Conservation (phyloP, 2,113 vertebrate genomes). For the Proteles cristata region DNA sequence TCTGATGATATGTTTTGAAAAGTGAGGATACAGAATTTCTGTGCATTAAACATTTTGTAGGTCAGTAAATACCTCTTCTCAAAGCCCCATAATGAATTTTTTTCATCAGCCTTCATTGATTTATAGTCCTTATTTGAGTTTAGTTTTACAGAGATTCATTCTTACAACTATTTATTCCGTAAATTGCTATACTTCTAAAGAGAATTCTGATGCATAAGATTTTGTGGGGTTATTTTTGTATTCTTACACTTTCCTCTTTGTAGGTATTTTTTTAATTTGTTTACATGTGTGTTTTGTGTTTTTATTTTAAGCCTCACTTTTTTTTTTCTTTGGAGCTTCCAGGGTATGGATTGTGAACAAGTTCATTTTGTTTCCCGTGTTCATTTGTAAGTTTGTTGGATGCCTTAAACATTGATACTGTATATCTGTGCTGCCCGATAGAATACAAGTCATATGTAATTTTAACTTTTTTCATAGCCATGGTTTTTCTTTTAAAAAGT, state of each 20-base stretch:
- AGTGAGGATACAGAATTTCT: conserved; percentile 45
- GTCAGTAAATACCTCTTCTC: conserved; percentile 50
- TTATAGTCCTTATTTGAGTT: conserved; percentile 45
- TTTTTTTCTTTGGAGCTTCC: conserved; percentile 59
- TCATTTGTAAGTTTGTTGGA: conserved; percentile 66
- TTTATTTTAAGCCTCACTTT: conserved; percentile 38
- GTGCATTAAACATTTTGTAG: conserved; percentile 44
- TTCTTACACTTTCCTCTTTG: conserved; percentile 10
- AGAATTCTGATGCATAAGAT: conserved; percentile 1
- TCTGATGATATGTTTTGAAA: conserved; percentile 34
- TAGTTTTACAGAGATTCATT: conserved; percentile 19
- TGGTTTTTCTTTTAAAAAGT: background rate
- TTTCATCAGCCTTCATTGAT: background rate
- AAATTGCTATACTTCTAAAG: conserved; percentile 48
- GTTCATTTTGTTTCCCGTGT: conserved; percentile 66
- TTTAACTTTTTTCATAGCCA: conserved; percentile 39
- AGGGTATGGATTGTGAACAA: conserved; percentile 62
- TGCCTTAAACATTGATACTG: conserved; percentile 53
- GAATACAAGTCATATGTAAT: conserved; percentile 13
- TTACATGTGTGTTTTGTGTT: conserved; percentile 29
- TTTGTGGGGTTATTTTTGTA: conserved; percentile 40
- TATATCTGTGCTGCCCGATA: background rate
- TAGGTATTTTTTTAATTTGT: background rate
- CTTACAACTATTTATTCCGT: conserved; percentile 51
- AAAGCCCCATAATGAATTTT: conserved; percentile 20